Conservation (phyloP, 1,140 invertebrate genomes). For the Muscidifurax raptorellus region DNA sequence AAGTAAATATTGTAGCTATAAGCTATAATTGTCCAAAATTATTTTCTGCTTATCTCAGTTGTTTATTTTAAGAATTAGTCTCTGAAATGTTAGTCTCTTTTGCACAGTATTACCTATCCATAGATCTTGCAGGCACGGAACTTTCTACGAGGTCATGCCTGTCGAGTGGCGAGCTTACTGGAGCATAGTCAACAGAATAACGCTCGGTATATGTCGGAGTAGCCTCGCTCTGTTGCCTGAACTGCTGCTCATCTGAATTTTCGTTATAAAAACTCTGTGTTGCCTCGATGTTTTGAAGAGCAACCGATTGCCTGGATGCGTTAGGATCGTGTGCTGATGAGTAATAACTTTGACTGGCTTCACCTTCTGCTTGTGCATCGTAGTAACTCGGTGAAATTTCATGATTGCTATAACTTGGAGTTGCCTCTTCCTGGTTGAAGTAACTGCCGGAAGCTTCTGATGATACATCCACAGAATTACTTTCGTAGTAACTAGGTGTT, state of each 20-base stretch:
- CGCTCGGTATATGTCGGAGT: slow-evolving; percentile 69
- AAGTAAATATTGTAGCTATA: slow-evolving; percentile 29
- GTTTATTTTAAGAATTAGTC: slow-evolving; percentile 19
- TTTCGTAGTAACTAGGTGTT: slow-evolving; percentile 68
- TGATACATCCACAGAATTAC: slow-evolving; percentile 59
- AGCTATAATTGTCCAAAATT: slow-evolving; percentile 18
- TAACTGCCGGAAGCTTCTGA: slow-evolving; percentile 70
- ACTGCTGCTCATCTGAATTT: slow-evolving; percentile 57
- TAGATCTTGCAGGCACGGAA: slow-evolving; percentile 67
- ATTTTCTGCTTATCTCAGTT: slow-evolving; percentile 17
- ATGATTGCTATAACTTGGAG: slow-evolving; percentile 66
- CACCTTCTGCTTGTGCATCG: slow-evolving; percentile 65
- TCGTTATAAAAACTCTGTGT: slow-evolving; percentile 72
- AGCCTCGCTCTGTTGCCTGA: slow-evolving; percentile 67
- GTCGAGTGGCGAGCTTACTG: slow-evolving; percentile 70
- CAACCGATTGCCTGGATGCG: slow-evolving; percentile 57
- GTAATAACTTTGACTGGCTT: slow-evolving; percentile 71
- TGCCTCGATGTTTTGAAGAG: slow-evolving; percentile 66
- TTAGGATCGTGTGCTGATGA: slow-evolving; percentile 63
- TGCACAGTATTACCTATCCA: slow-evolving; percentile 70
- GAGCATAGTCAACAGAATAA: slow-evolving; percentile 69
- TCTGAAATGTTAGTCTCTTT: background rate
- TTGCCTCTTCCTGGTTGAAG: slow-evolving; percentile 66
- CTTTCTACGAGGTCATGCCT: slow-evolving; percentile 73
- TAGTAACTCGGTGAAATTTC: slow-evolving; percentile 68